These are phyloP conservation scores for Arnoldichthys spilopterus DNA, from an alignment of 2,797 vertebrate genomes.

Conservation along the genomic window DNA sequence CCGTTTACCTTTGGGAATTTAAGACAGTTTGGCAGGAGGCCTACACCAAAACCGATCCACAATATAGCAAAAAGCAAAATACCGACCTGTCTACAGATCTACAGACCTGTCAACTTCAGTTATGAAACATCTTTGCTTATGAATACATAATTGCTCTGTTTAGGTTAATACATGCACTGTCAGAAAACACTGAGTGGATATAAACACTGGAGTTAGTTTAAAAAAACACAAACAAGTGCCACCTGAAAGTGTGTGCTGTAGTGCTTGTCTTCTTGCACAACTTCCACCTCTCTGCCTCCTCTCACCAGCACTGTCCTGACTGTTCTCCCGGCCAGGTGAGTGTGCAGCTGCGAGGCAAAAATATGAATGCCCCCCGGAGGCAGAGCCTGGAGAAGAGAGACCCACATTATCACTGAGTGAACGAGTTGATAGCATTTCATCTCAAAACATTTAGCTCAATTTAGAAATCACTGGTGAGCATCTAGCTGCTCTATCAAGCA, in stretches of 20 bases:
- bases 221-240: constrained; percentile 34
- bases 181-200: too few relatives aligned
- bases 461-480: neutral
- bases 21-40: too few relatives aligned
- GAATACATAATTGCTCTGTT: too few relatives aligned
- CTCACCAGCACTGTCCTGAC: constrained; percentile 87
- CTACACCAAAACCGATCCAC: too few relatives aligned
- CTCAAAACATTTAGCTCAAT: neutral
- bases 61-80: too few relatives aligned
- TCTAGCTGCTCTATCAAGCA: neutral
- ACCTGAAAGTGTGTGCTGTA: constrained; percentile 97
- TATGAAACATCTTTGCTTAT: too few relatives aligned
- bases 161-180: too few relatives aligned
- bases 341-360: constrained; percentile 97
- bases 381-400: constrained; percentile 78
- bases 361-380: constrained; percentile 85
- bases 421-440: neutral
- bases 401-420: neutral
- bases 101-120: too few relatives aligned
- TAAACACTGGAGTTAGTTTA: too few relatives aligned
- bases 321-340: constrained; percentile 87
- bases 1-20: too few relatives aligned
- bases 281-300: constrained; percentile 76
- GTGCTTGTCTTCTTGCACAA: constrained; percentile 91
- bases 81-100: too few relatives aligned